Percentiles rank a stretch among this genome's conserved stretches.
These are phyloP conservation scores for Zaprionus taronus DNA, from an alignment of 1,140 invertebrate species.

Conservation along the genomic window DNA sequence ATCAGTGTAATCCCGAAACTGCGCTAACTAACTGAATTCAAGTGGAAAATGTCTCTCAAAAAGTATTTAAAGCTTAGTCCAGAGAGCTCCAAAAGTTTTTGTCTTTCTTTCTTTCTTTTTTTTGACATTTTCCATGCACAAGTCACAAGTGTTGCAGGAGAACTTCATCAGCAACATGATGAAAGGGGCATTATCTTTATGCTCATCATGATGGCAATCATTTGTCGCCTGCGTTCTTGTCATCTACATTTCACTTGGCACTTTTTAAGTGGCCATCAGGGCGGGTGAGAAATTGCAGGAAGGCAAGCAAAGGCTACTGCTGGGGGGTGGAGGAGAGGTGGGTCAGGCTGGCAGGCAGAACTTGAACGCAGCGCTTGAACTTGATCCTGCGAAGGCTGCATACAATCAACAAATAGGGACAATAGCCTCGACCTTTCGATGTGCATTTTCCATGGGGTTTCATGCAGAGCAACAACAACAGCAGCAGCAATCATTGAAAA, in stretches of 20 bases:
- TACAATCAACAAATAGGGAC: slow-evolving; percentile 62
- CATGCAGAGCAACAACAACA: neutral
- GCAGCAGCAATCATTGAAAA: slow-evolving; percentile 18
- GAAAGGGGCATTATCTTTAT: neutral
- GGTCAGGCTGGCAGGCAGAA: neutral
- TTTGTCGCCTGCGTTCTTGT: slow-evolving; percentile 22
- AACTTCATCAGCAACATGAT: slow-evolving; percentile 50
- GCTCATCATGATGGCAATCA: slow-evolving; percentile 16
- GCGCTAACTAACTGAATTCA: slow-evolving; percentile 7
- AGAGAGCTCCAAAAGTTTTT: neutral
- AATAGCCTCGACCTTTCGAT: slow-evolving; percentile 43
- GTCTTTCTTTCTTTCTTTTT: slow-evolving; percentile 19
- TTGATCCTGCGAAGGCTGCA: slow-evolving; percentile 67
- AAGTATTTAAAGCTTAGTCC: slow-evolving; percentile 9
- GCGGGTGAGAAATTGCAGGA: slow-evolving; percentile 2
- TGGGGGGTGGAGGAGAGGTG: neutral
- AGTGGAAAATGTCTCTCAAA: neutral
- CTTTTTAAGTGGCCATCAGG: slow-evolving; percentile 64
- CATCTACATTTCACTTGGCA: slow-evolving; percentile 51
- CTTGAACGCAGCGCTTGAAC: slow-evolving; percentile 62
- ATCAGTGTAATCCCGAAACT: neutral
- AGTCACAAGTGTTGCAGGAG: slow-evolving; percentile 22
- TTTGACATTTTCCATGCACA: slow-evolving; percentile 20
- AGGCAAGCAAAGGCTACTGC: neutral
- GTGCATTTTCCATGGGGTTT: slow-evolving; percentile 16